Conservation (phyloP, 2,888 invertebrate genomes). For the Apomyelois bistriatella region DNA sequence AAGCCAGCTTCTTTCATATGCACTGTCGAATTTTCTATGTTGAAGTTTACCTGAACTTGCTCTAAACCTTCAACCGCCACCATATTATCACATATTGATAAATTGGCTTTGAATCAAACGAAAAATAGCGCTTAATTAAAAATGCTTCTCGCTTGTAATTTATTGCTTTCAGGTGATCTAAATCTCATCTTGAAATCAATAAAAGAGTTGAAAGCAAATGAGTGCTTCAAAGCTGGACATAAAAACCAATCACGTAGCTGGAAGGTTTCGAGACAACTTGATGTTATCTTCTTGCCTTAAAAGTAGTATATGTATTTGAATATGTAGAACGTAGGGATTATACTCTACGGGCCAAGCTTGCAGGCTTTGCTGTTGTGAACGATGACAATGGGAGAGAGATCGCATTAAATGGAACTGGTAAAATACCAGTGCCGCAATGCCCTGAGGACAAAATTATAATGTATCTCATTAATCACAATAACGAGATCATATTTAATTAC, state of each 20-base stretch:
- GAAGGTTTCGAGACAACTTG: slow-evolving; percentile 29
- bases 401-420: slow-evolving; percentile 47
- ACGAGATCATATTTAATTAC: slow-evolving; percentile 2
- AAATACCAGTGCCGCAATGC: slow-evolving; percentile 29
- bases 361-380: slow-evolving; percentile 39
- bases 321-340: slow-evolving; percentile 44
- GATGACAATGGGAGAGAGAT: slow-evolving; percentile 50
- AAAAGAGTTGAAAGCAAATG: slow-evolving; percentile 6
- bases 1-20: background rate
- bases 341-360: slow-evolving; percentile 31
- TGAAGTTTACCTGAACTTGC: background rate
- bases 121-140: no score
- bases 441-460: slow-evolving; percentile 31
- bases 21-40: background rate
- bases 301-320: slow-evolving; percentile 36
- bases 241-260: slow-evolving; percentile 38
- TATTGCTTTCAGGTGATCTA: background rate
- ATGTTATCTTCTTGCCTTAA: slow-evolving; percentile 36
- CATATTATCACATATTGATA: background rate
- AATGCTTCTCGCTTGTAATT: background rate
- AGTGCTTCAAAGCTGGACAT: slow-evolving; percentile 24
- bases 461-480: slow-evolving; percentile 18
- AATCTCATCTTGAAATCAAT: background rate
- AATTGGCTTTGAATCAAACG: no score
- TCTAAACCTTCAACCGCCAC: background rate